These are phyloP conservation scores for Pyrgus malvae DNA, from an alignment of 2,888 invertebrate genomes.

Conservation along the genomic window DNA sequence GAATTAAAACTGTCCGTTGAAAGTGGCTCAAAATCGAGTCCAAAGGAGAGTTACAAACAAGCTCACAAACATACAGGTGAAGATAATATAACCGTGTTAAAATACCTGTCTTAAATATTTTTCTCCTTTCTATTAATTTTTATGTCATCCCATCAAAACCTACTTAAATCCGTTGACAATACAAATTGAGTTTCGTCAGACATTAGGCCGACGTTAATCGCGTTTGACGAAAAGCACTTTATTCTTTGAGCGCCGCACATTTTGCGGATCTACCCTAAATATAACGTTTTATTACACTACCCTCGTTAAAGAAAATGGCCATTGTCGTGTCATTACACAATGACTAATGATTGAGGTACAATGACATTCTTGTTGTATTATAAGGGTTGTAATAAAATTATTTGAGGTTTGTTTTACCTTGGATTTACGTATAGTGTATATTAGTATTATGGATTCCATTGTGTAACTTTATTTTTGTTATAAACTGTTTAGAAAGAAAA, in stretches of 20 bases:
- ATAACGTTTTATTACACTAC: conserved; percentile 13
- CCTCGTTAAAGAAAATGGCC: conserved; percentile 22
- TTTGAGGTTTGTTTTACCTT: background rate
- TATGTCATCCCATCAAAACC: background rate
- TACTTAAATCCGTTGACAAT: background rate
- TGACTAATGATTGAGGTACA: conserved; percentile 19
- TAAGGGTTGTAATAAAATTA: background rate
- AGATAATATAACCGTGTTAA: too few relatives aligned
- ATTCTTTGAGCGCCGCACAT: conserved; percentile 15
- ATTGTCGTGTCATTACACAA: conserved; percentile 6
- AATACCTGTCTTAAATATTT: too few relatives aligned
- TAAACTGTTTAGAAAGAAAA: too few relatives aligned
- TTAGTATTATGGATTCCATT: background rate
- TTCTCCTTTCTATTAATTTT: background rate
- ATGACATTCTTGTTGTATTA: conserved; percentile 8
- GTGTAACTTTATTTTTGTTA: too few relatives aligned
- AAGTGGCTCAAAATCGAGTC: too few relatives aligned
- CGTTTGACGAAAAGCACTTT: conserved; percentile 13
- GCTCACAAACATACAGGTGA: too few relatives aligned
- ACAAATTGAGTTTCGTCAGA: background rate
- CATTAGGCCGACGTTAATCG: conserved; percentile 6
- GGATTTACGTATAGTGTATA: background rate
- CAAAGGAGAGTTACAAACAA: too few relatives aligned
- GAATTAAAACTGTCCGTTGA: too few relatives aligned
- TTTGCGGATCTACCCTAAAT: conserved; percentile 12